phyloP scores from a whole-genome alignment of 2,113 vertebrate species.

The Carlito syrichta region DNA sequence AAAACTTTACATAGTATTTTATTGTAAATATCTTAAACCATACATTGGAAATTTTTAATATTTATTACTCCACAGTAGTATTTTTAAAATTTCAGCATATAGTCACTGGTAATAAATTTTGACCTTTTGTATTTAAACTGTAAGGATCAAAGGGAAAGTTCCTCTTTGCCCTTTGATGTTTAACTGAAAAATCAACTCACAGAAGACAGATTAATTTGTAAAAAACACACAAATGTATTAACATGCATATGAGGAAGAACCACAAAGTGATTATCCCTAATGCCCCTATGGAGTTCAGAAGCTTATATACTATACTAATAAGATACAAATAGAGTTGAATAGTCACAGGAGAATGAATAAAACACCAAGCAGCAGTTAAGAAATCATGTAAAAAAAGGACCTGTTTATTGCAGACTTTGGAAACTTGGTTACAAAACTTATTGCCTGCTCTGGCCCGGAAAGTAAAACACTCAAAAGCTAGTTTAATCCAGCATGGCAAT shows the following conservation, averaged over 20 bases:
- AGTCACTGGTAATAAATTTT: not conserved
- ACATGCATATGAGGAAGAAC: not conserved
- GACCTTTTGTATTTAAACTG: not conserved
- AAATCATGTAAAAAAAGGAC: too few relatives aligned
- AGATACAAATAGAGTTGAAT: too few relatives aligned
- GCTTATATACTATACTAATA: not conserved
- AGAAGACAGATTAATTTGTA: not conserved
- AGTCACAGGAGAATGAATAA: too few relatives aligned
- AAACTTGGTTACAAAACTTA: too few relatives aligned
- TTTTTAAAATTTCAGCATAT: not conserved
- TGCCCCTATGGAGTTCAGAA: not conserved
- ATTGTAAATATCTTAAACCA: not conserved
- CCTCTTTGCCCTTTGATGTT: not conserved
- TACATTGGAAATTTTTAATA: not conserved
- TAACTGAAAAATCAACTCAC: not conserved
- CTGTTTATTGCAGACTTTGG: too few relatives aligned
- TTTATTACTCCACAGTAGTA: not conserved
- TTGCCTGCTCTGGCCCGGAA: too few relatives aligned
- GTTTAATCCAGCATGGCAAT: too few relatives aligned
- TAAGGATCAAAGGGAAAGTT: not conserved
- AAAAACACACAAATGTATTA: not conserved
- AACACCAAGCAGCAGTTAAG: too few relatives aligned
- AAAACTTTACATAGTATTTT: not conserved
- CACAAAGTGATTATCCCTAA: not conserved
- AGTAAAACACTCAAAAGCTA: too few relatives aligned